Evolutionary conservation across 23 tunicate genomes (phyloP).

Genomic region (Oikopleura albicans): DNA sequence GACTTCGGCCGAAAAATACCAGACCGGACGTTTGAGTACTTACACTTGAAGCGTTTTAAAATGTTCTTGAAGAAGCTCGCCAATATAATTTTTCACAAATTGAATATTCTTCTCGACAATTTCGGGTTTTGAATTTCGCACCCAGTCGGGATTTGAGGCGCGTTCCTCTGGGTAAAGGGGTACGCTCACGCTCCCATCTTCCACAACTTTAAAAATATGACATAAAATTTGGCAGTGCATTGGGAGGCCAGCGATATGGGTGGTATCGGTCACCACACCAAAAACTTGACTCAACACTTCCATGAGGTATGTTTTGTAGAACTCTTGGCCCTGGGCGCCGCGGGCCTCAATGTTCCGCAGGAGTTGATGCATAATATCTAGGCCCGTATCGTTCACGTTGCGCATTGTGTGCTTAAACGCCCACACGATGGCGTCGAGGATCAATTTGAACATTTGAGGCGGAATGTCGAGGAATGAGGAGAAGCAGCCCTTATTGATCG

Average conservation of each 20-base stretch:
- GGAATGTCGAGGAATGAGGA: conserved; percentile 78
- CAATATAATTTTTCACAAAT: conserved; percentile 90
- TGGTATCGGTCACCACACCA: conserved; percentile 93
- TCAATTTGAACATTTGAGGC: conserved; percentile 80
- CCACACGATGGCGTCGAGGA: conserved; percentile 95
- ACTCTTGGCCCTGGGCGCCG: conserved; percentile 58
- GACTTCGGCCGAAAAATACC: no score
- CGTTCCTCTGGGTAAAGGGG: conserved; percentile 68
- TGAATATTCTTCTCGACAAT: conserved; percentile 26
- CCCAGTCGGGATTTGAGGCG: conserved; percentile 8
- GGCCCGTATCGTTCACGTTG: conserved; percentile 89
- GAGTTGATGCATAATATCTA: conserved; percentile 76
- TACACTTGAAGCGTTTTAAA: conserved; percentile 91
- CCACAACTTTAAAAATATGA: conserved; percentile 88
- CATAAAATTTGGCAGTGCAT: conserved; percentile 92
- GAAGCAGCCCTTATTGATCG: conserved; percentile 94
- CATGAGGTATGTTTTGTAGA: conserved; percentile 87
- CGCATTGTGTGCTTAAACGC: conserved; percentile 99
- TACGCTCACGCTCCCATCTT: conserved; percentile 41
- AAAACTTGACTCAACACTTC: conserved; percentile 86
- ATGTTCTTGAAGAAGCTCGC: conserved; percentile 67
- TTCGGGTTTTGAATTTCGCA: neutral
- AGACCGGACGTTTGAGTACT: no score
- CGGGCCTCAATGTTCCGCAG: conserved; percentile 63
- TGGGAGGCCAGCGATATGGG: conserved; percentile 86